Evolutionary conservation across 2,797 vertebrate genomes (phyloP).

Genomic region (Enteromius paludinosus): DNA sequence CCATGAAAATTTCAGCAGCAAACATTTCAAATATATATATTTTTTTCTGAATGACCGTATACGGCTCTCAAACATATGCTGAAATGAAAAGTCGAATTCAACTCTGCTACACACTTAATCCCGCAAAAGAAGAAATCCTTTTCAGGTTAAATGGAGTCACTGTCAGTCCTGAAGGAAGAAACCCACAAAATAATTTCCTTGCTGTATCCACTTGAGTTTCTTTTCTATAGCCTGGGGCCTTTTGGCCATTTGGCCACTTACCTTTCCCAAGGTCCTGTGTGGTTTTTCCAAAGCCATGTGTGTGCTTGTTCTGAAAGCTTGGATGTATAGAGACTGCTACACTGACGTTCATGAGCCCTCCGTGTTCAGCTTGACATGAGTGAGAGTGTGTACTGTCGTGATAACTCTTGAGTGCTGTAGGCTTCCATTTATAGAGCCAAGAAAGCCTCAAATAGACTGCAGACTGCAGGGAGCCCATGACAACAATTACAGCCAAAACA

Average conservation of each 20-base stretch:
- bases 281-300: constrained; percentile 76
- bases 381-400: constrained; percentile 76
- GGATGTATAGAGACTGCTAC: constrained; percentile 64
- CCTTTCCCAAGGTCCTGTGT: constrained; percentile 76
- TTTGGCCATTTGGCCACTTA: constrained; percentile 74
- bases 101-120: background rate
- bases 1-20: background rate
- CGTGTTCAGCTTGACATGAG: constrained; percentile 73
- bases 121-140: background rate
- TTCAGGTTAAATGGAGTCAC: background rate
- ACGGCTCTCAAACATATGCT: background rate
- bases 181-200: constrained; percentile 40
- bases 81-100: too few species aligned
- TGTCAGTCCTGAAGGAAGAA: constrained; percentile 13
- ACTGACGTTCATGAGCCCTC: constrained; percentile 70
- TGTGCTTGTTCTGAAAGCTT: constrained; percentile 52
- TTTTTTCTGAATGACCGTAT: too few species aligned
- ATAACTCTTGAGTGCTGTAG: constrained; percentile 79
- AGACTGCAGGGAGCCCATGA: constrained; percentile 77
- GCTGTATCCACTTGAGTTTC: constrained; percentile 21
- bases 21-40: background rate
- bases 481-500: constrained; percentile 60
- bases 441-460: constrained; percentile 90
- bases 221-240: constrained; percentile 38
- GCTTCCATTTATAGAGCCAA: constrained; percentile 94